Evolutionary conservation across 30 jellyfish, hydroid and myxozoan genomes (phyloP), one percentile per base, ranked within the genome.

Genomic region (Kudoa iwatai): DNA sequence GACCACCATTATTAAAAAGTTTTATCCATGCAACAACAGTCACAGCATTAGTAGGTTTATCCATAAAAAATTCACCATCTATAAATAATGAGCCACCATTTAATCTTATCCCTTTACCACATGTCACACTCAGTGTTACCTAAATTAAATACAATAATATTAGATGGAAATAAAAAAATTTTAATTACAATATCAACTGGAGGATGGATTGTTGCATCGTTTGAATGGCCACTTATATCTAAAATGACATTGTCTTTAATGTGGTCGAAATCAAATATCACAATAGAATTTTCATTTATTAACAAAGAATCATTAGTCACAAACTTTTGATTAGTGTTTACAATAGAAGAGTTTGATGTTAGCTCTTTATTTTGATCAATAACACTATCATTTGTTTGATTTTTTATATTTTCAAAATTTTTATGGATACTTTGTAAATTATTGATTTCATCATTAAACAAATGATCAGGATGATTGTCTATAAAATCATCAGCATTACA

Each of bases 1-100:
- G 92, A 1, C 92, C 92, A 19, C 92, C 92, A 39, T 69, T 69
- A 42, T 85, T 69, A 34, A 69, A 69, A 20, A 69, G 47, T 36
- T 69, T 69, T 4, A 69, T 48, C 92, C 92, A 69, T 2, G 83
- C 84, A 0, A 83, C 65, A 0, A 69, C 39, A 7, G 92, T 69
- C 12, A 69, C 51, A 43, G 62, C 87, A 6, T 51, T 58, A 21
- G 48, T 54, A 4, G 90, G 92, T 16, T 69, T 69, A 43, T 69
- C 86, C 30, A 69, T 42, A 7, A 69, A 57, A 41, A 69, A 69
- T 44, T 69, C 92, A 23, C 92, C 92, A 33, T 69, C 92, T 34
- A 69, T 54, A 25, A 38, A 45, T 19, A 69, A 79, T 30, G 55
- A 84, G 22, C 92, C 92, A 10, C 92, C 92, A 39, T 69, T 55